Evolutionary conservation across 2,888 invertebrate genomes (phyloP).

Genomic region (Leptinotarsa haldemani): DNA sequence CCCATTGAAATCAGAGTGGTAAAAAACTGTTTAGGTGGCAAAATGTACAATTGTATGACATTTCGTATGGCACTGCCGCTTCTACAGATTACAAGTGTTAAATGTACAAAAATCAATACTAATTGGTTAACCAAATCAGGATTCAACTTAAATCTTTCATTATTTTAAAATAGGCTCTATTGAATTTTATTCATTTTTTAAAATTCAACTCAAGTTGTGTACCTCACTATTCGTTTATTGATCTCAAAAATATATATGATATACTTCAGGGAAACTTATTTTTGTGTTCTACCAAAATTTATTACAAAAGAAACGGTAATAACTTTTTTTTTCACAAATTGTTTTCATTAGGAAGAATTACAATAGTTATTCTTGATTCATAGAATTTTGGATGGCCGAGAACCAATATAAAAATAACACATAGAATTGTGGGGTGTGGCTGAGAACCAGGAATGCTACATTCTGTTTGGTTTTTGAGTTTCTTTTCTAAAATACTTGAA

Average conservation of each 20-base stretch:
- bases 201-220: too few relatives aligned
- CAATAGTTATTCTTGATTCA: not conserved
- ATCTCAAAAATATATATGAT: too few relatives aligned
- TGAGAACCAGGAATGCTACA: not conserved
- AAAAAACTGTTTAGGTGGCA: slow-evolving; percentile 49
- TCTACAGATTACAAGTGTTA: slow-evolving; percentile 14
- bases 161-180: not conserved
- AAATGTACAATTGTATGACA: slow-evolving; percentile 29
- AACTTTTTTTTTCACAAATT: too few relatives aligned
- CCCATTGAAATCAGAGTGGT: slow-evolving; percentile 53
- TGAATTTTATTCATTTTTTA: not conserved
- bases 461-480: not conserved
- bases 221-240: too few relatives aligned
- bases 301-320: too few relatives aligned
- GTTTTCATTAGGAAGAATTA: not conserved
- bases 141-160: not conserved
- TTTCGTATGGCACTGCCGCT: slow-evolving; percentile 15
- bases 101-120: not conserved
- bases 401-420: not conserved
- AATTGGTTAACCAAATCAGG: not conserved
- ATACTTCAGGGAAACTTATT: not conserved
- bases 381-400: not conserved
- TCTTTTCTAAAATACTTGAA: not conserved
- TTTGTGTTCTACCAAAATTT: too few relatives aligned
- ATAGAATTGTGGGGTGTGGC: not conserved